A percentile compares a stretch with the other conserved stretches of the same genome.
These are phyloP conservation scores for Halocaridina rubra DNA, from an alignment of 2,888 invertebrate species.

Conservation along the genomic window DNA sequence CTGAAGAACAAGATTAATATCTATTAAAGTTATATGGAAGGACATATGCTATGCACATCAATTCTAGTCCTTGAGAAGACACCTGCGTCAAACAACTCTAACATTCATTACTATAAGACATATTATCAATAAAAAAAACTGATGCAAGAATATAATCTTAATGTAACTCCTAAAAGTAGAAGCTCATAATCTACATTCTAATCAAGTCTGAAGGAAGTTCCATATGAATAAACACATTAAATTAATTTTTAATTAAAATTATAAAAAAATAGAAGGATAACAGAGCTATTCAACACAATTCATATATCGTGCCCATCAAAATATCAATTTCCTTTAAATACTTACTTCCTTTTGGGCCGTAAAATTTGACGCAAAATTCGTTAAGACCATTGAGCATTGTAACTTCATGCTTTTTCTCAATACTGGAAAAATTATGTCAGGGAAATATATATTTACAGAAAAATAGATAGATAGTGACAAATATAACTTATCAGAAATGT, in stretches of 20 bases:
- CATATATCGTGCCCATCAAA: too few relatives aligned
- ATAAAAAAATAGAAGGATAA: neutral
- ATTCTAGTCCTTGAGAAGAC: too few relatives aligned
- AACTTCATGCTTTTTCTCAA: conserved; percentile 99
- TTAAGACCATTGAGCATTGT: conserved; percentile 97
- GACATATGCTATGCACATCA: too few relatives aligned
- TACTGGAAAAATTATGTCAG: conserved; percentile 73
- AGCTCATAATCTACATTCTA: neutral
- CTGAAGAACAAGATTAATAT: too few relatives aligned
- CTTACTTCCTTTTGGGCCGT: conserved; percentile 96
- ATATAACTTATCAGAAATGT: too few relatives aligned
- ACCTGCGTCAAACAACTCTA: too few relatives aligned
- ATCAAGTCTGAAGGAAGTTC: neutral
- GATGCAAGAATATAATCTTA: too few relatives aligned
- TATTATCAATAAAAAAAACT: too few relatives aligned
- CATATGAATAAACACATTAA: neutral
- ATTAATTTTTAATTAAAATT: conserved; percentile 9
- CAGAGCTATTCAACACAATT: too few relatives aligned
- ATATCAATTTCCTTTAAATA: conserved; percentile 66
- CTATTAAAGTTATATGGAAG: too few relatives aligned
- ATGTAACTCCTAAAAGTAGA: neutral
- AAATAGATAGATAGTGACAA: too few relatives aligned
- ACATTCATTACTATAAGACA: too few relatives aligned
- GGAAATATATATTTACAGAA: conserved; percentile 12
- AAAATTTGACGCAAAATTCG: conserved; percentile 99